Evolutionary conservation across 2,888 invertebrate species (phyloP), one percentile per base, ranked within the genome.

Genomic region (Cremastinae sp.): DNA sequence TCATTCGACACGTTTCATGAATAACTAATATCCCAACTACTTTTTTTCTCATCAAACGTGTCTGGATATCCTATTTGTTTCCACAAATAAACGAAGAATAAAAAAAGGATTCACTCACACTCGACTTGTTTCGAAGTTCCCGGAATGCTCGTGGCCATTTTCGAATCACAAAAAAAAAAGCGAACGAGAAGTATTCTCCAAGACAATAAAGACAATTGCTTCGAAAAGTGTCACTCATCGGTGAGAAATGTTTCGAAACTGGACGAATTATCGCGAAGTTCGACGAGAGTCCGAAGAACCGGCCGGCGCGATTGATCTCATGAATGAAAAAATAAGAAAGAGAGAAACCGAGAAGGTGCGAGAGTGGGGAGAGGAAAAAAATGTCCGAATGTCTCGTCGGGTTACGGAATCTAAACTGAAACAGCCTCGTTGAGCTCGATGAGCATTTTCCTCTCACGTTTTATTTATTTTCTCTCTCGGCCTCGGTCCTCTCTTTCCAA

Each of bases 81-180:
- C n/a, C n/a, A n/a, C n/a, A n/a, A n/a, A n/a, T n/a, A n/a, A n/a
- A n/a, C n/a, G n/a, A n/a, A n/a, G n/a, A n/a, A n/a, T n/a, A n/a
- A n/a, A n/a, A n/a, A n/a, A n/a, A n/a, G n/a, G 12, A 43, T 70
- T 62, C 72, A 86, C 85, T 86, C 80, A 85, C 86, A 75, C 70
- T 84, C 83, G 56, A 76, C 34, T 65, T 87, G 86, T 78, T 84
- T 88, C 38, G 87, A 87, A 34, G 86, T 82, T 54, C 87, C 83
- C 41, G 88, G 84, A 73, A 81, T 73, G 75, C 80, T 81, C 20
- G 65, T 45, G 14, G 49, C 41, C 75, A 75, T 75, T 41, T 58
- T 58, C 12, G 2, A 5, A 3, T 3, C 34, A 62, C 53, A 10
- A 12, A 28, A 43, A 56, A 41, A 49, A 8, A 14, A 59, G 9